Evolutionary conservation across 2,113 vertebrate genomes (phyloP).

Genomic region (Pimephales promelas): DNA sequence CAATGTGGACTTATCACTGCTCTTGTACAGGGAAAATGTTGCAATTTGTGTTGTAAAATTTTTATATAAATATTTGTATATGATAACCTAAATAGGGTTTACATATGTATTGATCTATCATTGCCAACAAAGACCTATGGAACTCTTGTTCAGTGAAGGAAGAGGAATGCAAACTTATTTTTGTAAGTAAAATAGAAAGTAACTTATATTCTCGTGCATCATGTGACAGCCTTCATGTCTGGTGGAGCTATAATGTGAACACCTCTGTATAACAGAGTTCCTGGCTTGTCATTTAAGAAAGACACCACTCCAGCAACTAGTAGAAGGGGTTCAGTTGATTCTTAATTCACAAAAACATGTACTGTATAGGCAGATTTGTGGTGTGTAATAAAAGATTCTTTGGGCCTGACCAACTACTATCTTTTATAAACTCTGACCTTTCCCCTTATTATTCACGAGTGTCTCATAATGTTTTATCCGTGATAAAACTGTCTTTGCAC

Average conservation of each 20-base stretch:
- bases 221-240: constrained; percentile 44
- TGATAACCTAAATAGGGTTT: constrained; percentile 76
- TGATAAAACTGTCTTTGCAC: constrained; percentile 40
- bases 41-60: constrained; percentile 80
- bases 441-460: constrained; percentile 41
- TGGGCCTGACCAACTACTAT: constrained; percentile 43
- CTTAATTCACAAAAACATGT: constrained; percentile 27
- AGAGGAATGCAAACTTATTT: constrained; percentile 55
- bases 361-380: constrained; percentile 36
- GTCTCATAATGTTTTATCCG: constrained; percentile 49
- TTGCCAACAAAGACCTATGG: constrained; percentile 67
- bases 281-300: constrained; percentile 31
- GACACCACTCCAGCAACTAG: constrained; percentile 15
- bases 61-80: constrained; percentile 84
- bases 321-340: constrained; percentile 19
- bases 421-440: constrained; percentile 39
- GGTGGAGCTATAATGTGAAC: constrained; percentile 14
- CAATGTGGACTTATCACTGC: constrained; percentile 76
- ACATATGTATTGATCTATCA: constrained; percentile 72
- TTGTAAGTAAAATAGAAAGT: constrained; percentile 55
- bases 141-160: constrained; percentile 45
- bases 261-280: constrained; percentile 40
- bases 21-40: constrained; percentile 80
- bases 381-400: constrained; percentile 37
- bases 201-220: constrained; percentile 47